These are phyloP conservation scores for Astreopora myriophthalma DNA, from an alignment of 64 coral and sea anemone species.

Conservation along the genomic window DNA sequence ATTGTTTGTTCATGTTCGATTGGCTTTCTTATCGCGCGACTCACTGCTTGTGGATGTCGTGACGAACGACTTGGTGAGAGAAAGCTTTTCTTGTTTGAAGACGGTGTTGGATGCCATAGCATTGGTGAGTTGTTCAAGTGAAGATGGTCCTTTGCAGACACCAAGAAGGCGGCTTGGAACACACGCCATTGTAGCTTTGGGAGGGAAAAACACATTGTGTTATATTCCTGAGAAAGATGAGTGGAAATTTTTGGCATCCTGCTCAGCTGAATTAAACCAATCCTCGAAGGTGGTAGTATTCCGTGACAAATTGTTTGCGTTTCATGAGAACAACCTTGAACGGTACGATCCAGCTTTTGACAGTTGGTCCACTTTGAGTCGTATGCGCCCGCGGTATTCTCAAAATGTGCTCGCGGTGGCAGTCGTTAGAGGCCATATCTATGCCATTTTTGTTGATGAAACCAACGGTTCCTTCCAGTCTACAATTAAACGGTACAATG, in stretches of 20 bases:
- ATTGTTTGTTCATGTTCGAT: not conserved
- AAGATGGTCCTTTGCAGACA: not conserved
- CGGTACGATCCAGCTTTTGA: not conserved
- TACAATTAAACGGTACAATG: not conserved
- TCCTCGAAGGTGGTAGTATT: not conserved
- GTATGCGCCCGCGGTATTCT: not conserved
- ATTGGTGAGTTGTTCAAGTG: not conserved
- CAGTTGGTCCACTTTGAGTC: not conserved
- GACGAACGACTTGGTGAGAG: not conserved
- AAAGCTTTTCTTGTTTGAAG: not conserved
- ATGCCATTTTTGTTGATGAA: not conserved
- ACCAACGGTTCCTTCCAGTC: not conserved
- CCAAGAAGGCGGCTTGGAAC: not conserved
- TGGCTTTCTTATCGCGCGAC: not conserved
- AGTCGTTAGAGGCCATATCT: not conserved
- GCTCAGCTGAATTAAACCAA: accelerated
- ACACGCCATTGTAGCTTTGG: not conserved
- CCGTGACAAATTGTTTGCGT: not conserved
- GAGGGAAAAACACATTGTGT: not conserved
- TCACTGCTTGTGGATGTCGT: not conserved
- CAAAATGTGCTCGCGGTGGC: not conserved
- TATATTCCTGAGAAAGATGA: not conserved
- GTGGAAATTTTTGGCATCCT: not conserved
- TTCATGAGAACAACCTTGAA: too few species aligned
- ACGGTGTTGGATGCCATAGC: not conserved